A percentile compares a stretch with the other conserved stretches of the same genome.
phyloP scores from a whole-genome alignment of 2,797 vertebrate species.

The Serranus cabrilla region DNA sequence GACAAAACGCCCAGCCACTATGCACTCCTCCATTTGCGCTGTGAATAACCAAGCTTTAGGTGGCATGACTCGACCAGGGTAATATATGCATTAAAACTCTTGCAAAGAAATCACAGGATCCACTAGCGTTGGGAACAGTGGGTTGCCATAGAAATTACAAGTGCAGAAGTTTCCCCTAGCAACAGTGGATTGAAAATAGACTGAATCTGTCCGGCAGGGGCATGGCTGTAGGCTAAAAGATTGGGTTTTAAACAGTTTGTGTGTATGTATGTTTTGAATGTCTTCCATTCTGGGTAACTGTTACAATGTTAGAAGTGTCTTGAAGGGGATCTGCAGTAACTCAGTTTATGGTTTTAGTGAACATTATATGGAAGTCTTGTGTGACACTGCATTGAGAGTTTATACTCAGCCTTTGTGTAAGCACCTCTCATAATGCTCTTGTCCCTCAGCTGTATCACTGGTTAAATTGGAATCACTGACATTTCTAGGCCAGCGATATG shows the following conservation, averaged over 20 bases:
- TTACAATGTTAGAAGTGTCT: background rate
- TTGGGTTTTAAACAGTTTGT: constrained; percentile 17
- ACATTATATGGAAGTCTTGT: constrained; percentile 8
- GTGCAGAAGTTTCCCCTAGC: constrained; percentile 77
- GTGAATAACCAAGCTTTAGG: constrained; percentile 55
- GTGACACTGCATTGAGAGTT: constrained; percentile 33
- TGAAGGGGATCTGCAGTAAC: background rate
- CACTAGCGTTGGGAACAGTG: constrained; percentile 62
- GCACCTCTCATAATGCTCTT: constrained; percentile 51
- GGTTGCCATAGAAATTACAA: constrained; percentile 81
- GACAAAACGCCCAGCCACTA: constrained; percentile 62
- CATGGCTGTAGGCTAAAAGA: constrained; percentile 53
- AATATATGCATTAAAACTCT: constrained; percentile 77
- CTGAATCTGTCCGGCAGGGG: constrained; percentile 62
- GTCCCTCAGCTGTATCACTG: constrained; percentile 66
- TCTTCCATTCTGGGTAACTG: constrained; percentile 10
- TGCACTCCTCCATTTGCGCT: constrained; percentile 47
- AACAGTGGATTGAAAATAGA: constrained; percentile 78
- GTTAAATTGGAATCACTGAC: constrained; percentile 81
- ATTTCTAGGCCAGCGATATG: constrained; percentile 78
- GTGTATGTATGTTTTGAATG: constrained; percentile 6
- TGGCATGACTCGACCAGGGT: constrained; percentile 52
- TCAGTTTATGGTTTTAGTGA: background rate
- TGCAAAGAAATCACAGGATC: constrained; percentile 68
- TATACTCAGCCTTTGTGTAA: constrained; percentile 39